A percentile compares a stretch with the other conserved stretches of the same genome.
These are phyloP conservation scores for Manis javanica DNA, from an alignment of 2,797 vertebrate genomes.

Conservation along the genomic window DNA sequence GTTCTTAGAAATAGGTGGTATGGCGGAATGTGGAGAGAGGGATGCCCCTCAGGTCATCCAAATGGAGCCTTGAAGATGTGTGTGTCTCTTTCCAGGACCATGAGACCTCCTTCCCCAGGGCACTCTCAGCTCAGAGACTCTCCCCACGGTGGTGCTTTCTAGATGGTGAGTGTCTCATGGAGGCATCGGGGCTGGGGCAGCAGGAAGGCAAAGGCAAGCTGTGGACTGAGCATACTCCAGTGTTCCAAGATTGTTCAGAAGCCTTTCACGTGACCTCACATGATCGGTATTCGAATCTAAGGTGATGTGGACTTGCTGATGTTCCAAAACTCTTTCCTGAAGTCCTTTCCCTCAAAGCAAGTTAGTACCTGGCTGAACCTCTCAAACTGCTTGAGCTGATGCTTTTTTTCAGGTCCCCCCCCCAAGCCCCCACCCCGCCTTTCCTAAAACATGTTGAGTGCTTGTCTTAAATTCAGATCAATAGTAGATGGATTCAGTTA, in stretches of 20 bases:
- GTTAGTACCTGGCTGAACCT: not conserved
- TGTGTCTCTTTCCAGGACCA: conserved; percentile 85
- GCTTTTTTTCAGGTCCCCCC: not conserved
- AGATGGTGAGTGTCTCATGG: conserved; percentile 92
- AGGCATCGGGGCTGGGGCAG: not conserved
- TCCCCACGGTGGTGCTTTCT: conserved; percentile 98
- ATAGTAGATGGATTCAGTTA: not conserved
- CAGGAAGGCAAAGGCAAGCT: not conserved
- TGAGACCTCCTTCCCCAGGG: conserved; percentile 88
- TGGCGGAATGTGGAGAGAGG: too few relatives aligned
- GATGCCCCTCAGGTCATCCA: not conserved
- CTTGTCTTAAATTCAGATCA: not conserved
- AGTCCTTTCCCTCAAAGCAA: not conserved
- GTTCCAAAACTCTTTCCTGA: not conserved
- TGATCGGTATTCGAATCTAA: not conserved
- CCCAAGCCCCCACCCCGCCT: rapidly evolving
- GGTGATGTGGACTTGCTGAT: not conserved
- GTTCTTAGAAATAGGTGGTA: not conserved
- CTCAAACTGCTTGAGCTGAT: not conserved
- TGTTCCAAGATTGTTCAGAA: not conserved
- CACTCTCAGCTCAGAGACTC: conserved; percentile 93
- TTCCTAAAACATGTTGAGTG: not conserved
- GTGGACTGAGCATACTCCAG: not conserved
- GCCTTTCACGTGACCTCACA: not conserved
- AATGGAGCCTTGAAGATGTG: not conserved